Percentiles rank a stretch among this genome's conserved stretches.
These are phyloP conservation scores for Cyprinodon diabolis DNA, from an alignment of 2,797 vertebrate species.

Conservation along the genomic window DNA sequence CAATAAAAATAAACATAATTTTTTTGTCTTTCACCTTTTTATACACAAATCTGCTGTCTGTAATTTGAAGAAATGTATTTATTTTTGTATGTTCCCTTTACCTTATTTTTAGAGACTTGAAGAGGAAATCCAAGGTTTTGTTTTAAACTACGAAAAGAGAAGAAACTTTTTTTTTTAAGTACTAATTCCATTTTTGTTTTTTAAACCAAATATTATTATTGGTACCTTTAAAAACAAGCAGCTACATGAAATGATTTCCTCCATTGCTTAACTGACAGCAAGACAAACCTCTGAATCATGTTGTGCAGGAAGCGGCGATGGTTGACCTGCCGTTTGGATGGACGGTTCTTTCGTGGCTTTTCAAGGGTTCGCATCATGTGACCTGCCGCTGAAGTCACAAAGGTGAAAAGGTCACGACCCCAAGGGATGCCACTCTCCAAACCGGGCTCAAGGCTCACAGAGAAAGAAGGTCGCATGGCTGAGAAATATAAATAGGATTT, in stretches of 20 bases:
- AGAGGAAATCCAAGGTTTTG: too few relatives aligned
- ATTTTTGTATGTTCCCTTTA: too few relatives aligned
- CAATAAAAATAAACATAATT: too few relatives aligned
- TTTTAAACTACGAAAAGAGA: too few relatives aligned
- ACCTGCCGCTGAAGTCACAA: slow-evolving; percentile 86
- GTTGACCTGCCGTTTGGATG: slow-evolving; percentile 88
- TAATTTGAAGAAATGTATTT: too few relatives aligned
- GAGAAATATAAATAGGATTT: background rate
- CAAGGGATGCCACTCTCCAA: slow-evolving; percentile 76
- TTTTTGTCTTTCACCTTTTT: too few relatives aligned
- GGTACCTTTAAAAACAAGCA: background rate
- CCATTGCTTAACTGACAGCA: background rate
- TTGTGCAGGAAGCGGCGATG: slow-evolving; percentile 91
- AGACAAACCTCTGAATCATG: slow-evolving; percentile 87
- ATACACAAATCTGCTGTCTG: too few relatives aligned
- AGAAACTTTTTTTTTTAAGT: too few relatives aligned
- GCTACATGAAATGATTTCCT: background rate
- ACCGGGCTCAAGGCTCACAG: slow-evolving; percentile 71
- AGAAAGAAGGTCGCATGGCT: slow-evolving; percentile 75
- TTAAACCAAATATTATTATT: background rate
- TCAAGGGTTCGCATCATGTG: slow-evolving; percentile 88
- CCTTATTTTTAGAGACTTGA: too few relatives aligned
- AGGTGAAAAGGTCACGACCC: slow-evolving; percentile 87
- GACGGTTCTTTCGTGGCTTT: slow-evolving; percentile 79
- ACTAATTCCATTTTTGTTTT: background rate